phyloP scores from a whole-genome alignment of 1,140 invertebrate genomes.

The Magallana angulata region DNA sequence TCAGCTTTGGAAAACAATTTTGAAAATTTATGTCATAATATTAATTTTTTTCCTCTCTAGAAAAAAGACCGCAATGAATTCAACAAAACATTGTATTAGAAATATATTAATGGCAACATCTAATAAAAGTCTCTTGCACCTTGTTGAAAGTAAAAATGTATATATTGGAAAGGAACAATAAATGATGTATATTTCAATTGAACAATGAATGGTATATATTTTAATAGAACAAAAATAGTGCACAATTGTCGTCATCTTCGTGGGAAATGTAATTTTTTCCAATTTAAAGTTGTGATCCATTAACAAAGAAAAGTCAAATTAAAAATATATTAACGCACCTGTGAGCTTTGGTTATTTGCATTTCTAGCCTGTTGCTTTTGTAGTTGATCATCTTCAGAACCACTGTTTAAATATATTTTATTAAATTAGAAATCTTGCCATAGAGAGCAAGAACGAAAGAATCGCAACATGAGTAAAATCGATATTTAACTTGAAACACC shows the following conservation, averaged over 20 bases:
- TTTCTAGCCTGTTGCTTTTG: not conserved
- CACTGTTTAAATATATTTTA: constrained; percentile 35
- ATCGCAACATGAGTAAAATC: constrained; percentile 28
- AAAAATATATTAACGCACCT: constrained; percentile 34
- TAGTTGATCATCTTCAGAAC: not conserved
- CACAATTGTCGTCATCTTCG: not conserved
- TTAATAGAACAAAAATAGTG: not conserved
- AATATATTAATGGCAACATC: too few species aligned
- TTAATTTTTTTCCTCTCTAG: not conserved
- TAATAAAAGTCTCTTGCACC: not conserved
- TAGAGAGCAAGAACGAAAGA: constrained; percentile 14
- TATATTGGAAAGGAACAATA: not conserved
- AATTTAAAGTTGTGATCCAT: not conserved
- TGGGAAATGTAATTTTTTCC: constrained; percentile 25
- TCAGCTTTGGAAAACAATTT: not conserved
- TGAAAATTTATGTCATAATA: not conserved
- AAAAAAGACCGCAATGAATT: not conserved
- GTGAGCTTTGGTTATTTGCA: constrained; percentile 19
- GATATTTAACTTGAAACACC: constrained; percentile 36
- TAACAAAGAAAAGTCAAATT: constrained; percentile 36
- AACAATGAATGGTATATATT: too few species aligned
- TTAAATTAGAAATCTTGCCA: constrained; percentile 24
- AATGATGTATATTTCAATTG: too few species aligned
- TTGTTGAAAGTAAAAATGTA: not conserved
- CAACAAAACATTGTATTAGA: too few species aligned